Base-by-base conservation (phyloP, 2,797 vertebrate genomes). In the Acanthurus lineatus region DNA sequence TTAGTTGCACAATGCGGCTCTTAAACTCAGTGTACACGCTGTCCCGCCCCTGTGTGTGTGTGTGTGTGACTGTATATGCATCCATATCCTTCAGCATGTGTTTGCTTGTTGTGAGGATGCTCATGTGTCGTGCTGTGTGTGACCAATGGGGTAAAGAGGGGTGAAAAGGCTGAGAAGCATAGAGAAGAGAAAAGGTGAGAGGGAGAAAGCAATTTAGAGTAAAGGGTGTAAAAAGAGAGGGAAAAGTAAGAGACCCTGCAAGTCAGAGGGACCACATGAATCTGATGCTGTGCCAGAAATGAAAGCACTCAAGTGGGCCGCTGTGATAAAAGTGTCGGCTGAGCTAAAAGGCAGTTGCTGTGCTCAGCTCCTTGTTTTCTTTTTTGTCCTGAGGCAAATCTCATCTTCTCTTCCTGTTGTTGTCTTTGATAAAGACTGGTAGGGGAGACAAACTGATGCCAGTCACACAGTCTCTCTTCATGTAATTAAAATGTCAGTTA, bases 401-500 rank as follows among this genome's bases (percentile, higher is more conserved):
- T 63, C 25, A 54, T 85, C 69, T 60, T 65, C 53, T 66, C 42
- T 58, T 60, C 69, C 60, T 60, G 83, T 73, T 79, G 67, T 80
- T 75, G 49, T 69, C 79, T 81, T 81, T 85, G 78, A 88, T 81
- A 73, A 72, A 77, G 57, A 73, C 48, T 22, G 20, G 51, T 69
- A 3, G 66, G 40, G 56, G n/a, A 48, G 47, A 51, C 48, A 71
- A 60, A 58, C 45, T 19, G 2, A 74, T 71, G 77, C 53, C 70
- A 82, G 47, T 84, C 69, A 68, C 53, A 58, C 12, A 0, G 54
- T 68, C 68, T 63, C 58, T 74, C 64, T 65, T 64, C 42, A 51
- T 79, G 62, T 88, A 78, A 90, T 89, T 87, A 87, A 91, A 87
- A 89, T 76, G 65, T 85, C 68, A 76, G 53, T 82, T 86, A 86